A percentile compares a stretch with the other conserved stretches of the same genome.
Conservation (phyloP, 2,797 vertebrate genomes). For the Enteromius unitaeniatus region DNA sequence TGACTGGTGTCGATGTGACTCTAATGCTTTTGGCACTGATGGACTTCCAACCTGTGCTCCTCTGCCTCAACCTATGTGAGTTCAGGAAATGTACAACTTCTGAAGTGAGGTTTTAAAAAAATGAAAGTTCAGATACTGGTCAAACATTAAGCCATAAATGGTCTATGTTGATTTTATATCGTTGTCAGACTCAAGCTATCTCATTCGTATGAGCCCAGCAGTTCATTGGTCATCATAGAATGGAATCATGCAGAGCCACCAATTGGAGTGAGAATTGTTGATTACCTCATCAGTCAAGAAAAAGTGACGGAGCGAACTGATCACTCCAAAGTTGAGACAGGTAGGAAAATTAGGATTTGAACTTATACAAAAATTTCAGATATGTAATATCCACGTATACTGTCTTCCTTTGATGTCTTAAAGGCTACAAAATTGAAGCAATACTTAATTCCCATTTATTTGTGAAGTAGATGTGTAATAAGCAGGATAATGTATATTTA, state of each 20-base stretch:
- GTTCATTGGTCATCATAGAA: conserved; percentile 93
- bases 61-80: conserved; percentile 91
- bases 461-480: background rate
- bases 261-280: conserved; percentile 92
- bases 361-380: background rate
- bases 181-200: conserved; percentile 87
- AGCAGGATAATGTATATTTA: conserved; percentile 12
- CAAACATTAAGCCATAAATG: conserved; percentile 1
- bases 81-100: conserved; percentile 13
- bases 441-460: background rate
- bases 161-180: conserved; percentile 5
- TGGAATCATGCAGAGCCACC: conserved; percentile 95
- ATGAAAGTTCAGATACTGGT: background rate
- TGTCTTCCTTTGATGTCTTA: background rate
- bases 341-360: conserved; percentile 68
- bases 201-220: conserved; percentile 93
- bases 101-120: background rate
- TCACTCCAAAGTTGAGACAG: conserved; percentile 97
- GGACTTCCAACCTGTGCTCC: conserved; percentile 96
- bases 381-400: background rate
- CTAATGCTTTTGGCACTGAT: conserved; percentile 90
- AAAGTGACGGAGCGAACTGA: conserved; percentile 94
- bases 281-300: conserved; percentile 97
- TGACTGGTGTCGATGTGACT: conserved; percentile 98
- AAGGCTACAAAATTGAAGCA: background rate